phyloP scores from a whole-genome alignment of 2,797 vertebrate genomes.

The Arremon aurantiirostris region DNA sequence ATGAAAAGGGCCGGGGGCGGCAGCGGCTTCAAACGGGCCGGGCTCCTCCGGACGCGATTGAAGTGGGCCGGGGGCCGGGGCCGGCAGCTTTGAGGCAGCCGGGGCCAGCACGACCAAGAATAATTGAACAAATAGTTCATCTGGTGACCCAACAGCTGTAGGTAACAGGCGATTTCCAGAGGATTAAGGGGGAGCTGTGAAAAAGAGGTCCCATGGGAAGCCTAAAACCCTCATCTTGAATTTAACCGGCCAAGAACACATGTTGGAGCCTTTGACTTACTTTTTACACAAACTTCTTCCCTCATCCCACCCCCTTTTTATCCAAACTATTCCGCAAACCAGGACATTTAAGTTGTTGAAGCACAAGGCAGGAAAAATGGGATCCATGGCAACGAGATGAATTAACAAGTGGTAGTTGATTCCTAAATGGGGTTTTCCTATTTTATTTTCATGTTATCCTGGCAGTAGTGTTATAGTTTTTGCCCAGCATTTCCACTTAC shows the following conservation, averaged over 20 bases:
- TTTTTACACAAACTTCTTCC: conserved; percentile 26
- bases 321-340: not conserved
- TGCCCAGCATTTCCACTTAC: not conserved
- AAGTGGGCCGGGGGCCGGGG: conserved; percentile 66
- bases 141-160: conserved; percentile 80
- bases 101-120: conserved; percentile 70
- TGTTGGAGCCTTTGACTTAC: conserved; percentile 51
- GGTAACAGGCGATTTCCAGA: conserved; percentile 76
- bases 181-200: conserved; percentile 77
- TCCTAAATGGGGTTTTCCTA: not conserved
- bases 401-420: not conserved
- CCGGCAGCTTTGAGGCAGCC: conserved; percentile 74
- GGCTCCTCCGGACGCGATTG: conserved; percentile 58
- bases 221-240: conserved; percentile 67
- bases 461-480: not conserved
- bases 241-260: conserved; percentile 59
- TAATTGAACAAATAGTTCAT: conserved; percentile 80
- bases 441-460: not conserved
- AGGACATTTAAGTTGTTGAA: not conserved
- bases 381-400: not conserved
- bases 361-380: not conserved
- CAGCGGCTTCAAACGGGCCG: conserved; percentile 52
- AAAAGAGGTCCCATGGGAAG: conserved; percentile 76
- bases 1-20: conserved; percentile 7
- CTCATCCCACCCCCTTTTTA: not conserved